Base-by-base conservation (phyloP, 2,113 vertebrate genomes). In the Archilochus colubris region DNA sequence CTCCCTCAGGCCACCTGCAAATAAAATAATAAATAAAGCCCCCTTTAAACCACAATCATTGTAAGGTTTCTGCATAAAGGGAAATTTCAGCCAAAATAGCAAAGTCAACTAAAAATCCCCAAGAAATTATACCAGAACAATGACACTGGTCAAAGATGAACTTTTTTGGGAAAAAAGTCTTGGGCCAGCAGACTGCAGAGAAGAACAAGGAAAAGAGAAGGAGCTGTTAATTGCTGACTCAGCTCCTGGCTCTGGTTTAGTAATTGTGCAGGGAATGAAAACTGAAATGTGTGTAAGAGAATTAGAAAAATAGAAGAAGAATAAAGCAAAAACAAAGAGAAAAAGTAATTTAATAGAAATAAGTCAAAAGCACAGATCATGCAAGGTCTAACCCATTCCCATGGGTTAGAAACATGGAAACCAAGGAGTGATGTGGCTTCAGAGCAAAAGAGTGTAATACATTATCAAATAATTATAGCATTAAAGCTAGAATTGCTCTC, bases 21-120 rank as follows among this genome's bases (percentile, higher is more conserved):
- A 95, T 69, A 79, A 89, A 89, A 54, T 55, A 84, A 72, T 77
- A 83, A 69, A 96, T 88, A 88, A 95, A 64, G 6, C 7, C 9
- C 38, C 40, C 24, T 75, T 78, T 92, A 82, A 91, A 62, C 33
- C 69, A 40, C 18, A 72, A 18, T 31, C 18, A 40, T 31, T 53
- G 36, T 57, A 76, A 73, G 77, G 14, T 30, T 12, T 89, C 80
- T 76, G 62, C 22, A 3, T 46, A 79, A 89, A 82, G 50, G 48
- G 72, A 75, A 86, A 61, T 23, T 61, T 11, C 19, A 61, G 4
- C 3, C 44, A 44, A 89, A 91, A 93, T 18, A 62, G 1, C 14
- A 54, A 88, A 94, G 19, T 57, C 40, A 87, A 66, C 14, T 40
- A 6, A 74, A 64, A 74, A 74, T 13, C 0, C 2, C 22, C 30